Percentiles rank a stretch among this genome's conserved stretches.
phyloP scores from a whole-genome alignment of 2,888 invertebrate species.

The Lasioglossum vierecki region DNA sequence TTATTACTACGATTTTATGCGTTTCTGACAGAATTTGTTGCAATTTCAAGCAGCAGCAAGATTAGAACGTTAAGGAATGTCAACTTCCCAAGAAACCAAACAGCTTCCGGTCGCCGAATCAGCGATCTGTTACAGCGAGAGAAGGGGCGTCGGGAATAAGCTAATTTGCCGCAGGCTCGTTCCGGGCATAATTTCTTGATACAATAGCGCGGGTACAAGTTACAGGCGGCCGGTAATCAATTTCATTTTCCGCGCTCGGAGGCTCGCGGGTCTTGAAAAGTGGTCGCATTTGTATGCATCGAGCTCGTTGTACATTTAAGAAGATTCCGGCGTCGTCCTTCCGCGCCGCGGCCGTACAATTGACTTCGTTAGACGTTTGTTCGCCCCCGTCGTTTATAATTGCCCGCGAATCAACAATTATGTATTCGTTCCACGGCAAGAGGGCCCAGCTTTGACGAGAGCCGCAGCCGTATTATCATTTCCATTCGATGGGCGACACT shows the following conservation, averaged over 20 bases:
- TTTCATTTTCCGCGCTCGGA: conserved; percentile 18
- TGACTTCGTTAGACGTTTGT: conserved; percentile 55
- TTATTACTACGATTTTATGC: too few species aligned
- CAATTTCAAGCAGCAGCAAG: too few species aligned
- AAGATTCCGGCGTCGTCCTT: conserved; percentile 17
- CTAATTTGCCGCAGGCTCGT: not conserved
- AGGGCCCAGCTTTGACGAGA: conserved; percentile 30
- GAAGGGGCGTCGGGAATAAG: not conserved
- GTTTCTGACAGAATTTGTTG: too few species aligned
- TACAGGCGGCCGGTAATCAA: conserved; percentile 25
- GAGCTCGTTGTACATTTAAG: conserved; percentile 10
- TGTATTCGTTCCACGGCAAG: conserved; percentile 4
- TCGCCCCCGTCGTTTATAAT: conserved; percentile 56
- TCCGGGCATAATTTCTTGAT: conserved; percentile 11
- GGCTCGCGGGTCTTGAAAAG: not conserved
- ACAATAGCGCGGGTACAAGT: conserved; percentile 1
- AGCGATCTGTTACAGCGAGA: not conserved
- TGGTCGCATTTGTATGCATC: conserved; percentile 35
- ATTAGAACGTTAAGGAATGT: too few species aligned
- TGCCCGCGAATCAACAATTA: conserved; percentile 42
- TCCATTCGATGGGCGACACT: conserved; percentile 16
- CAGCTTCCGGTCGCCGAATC: conserved; percentile 6
- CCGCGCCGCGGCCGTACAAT: conserved; percentile 31
- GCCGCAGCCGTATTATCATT: conserved; percentile 41
- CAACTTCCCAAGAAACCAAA: not conserved